These are phyloP conservation scores for Aphodius granarius DNA, from an alignment of 2,888 invertebrate species.

Conservation along the genomic window DNA sequence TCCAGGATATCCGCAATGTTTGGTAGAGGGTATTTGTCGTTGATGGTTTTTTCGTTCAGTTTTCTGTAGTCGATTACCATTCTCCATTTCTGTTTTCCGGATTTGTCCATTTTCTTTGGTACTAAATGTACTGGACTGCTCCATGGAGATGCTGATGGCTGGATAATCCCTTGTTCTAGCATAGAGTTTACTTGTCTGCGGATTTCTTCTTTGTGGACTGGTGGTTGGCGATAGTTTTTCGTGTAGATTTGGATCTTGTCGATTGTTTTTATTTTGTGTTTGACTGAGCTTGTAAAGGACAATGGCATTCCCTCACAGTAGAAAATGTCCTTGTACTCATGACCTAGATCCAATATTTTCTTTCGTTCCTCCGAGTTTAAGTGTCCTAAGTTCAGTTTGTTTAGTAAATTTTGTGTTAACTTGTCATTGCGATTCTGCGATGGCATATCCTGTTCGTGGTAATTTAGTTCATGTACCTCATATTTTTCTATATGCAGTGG, in stretches of 20 bases:
- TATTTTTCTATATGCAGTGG: neutral
- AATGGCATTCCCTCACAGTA: slow-evolving; percentile 7
- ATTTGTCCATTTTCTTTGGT: slow-evolving; percentile 32
- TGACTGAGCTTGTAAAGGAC: slow-evolving; percentile 17
- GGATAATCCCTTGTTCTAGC: slow-evolving; percentile 31
- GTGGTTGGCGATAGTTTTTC: slow-evolving; percentile 37
- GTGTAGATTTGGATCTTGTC: slow-evolving; percentile 27
- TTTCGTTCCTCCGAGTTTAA: slow-evolving; percentile 22
- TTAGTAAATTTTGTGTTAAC: slow-evolving; percentile 4
- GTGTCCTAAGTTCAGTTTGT: slow-evolving; percentile 18
- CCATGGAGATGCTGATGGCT: slow-evolving; percentile 29
- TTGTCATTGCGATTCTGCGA: neutral
- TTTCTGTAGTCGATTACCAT: slow-evolving; percentile 35
- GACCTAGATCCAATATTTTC: slow-evolving; percentile 8
- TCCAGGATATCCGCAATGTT: slow-evolving; percentile 43
- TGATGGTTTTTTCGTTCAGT: slow-evolving; percentile 40
- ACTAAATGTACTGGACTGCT: slow-evolving; percentile 34
- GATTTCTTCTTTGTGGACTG: slow-evolving; percentile 36
- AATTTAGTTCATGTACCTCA: slow-evolving; percentile 9
- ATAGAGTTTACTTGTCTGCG: slow-evolving; percentile 30
- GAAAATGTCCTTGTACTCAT: slow-evolving; percentile 17
- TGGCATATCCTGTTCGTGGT: slow-evolving; percentile 3
- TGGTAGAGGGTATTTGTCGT: slow-evolving; percentile 41
- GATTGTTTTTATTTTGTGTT: slow-evolving; percentile 18
- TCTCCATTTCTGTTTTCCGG: slow-evolving; percentile 34